Base-by-base conservation (phyloP, 92 coral and sea anemone genomes). In the Siderastrea siderea region DNA sequence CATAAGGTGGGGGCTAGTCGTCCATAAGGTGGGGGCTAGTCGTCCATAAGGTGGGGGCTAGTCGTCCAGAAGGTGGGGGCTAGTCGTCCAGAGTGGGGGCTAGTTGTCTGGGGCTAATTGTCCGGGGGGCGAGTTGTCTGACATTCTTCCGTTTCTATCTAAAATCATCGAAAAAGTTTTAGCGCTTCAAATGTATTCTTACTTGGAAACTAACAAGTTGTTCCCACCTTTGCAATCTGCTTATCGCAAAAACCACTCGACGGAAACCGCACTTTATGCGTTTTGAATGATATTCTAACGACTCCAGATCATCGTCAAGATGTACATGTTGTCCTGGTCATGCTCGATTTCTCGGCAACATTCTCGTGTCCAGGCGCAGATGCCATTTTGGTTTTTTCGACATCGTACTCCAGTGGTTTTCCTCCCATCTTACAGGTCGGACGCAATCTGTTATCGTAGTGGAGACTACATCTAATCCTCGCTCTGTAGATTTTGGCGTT, bases 81-180 rank as follows among this genome's bases (percentile, higher is more conserved):
- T n/a, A n/a, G n/a, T n/a, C n/a, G n/a, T n/a, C n/a, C n/a, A n/a
- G n/a, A n/a, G n/a, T n/a, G n/a, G n/a, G n/a, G n/a, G n/a, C n/a
- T n/a, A n/a, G n/a, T n/a, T n/a, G n/a, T n/a, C n/a, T n/a, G n/a
- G n/a, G n/a, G n/a, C n/a, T n/a, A n/a, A n/a, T n/a, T n/a, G n/a
- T n/a, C n/a, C n/a, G n/a, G n/a, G n/a, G n/a, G n/a, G n/a, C n/a
- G n/a, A n/a, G n/a, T n/a, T n/a, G n/a, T n/a, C n/a, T n/a, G n/a
- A n/a, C n/a, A n/a, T n/a, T n/a, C n/a, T n/a, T n/a, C n/a, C n/a
- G n/a, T n/a, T 92, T 71, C 10, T 88, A 15, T 49, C 80, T 16
- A 84, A 92, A 75, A 57, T 83, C 50, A 76, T 91, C 89, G 92
- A 91, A 88, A 77, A 71, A 78, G 66, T 54, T 43, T 90, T 77